phyloP scores from a whole-genome alignment of 1,140 invertebrate genomes.

The Aphidius ervi region DNA sequence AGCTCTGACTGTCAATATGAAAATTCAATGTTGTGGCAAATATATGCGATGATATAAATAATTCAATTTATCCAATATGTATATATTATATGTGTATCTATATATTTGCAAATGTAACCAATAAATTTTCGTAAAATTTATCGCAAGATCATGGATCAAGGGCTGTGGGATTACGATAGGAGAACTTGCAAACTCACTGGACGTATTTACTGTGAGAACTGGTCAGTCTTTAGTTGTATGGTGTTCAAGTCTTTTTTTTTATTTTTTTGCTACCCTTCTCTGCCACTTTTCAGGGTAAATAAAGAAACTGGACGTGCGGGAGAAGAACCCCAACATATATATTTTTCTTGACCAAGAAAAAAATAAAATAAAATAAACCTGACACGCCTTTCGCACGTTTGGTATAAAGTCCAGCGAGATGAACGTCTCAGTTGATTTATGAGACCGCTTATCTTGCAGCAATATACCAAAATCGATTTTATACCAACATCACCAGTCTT shows the following conservation, averaged over 20 bases:
- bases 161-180: constrained; percentile 16
- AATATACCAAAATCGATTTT: constrained; percentile 9
- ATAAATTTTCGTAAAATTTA: constrained; percentile 49
- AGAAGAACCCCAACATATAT: constrained; percentile 8
- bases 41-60: constrained; percentile 13
- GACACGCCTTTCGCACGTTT: constrained; percentile 40
- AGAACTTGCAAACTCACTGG: constrained; percentile 52
- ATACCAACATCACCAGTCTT: constrained; percentile 6
- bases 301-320: constrained; percentile 24
- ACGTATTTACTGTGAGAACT: constrained; percentile 53
- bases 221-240: constrained; percentile 38
- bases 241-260: constrained; percentile 6
- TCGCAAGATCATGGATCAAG: constrained; percentile 42
- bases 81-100: background rate
- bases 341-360: constrained; percentile 7
- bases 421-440: constrained; percentile 33
- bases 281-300: constrained; percentile 27
- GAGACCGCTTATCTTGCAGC: constrained; percentile 16
- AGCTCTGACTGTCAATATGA: background rate
- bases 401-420: constrained; percentile 21
- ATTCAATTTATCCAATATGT: constrained; percentile 4
- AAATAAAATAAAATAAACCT: background rate
- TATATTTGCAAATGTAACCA: constrained; percentile 17
- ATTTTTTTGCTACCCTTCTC: constrained; percentile 3
- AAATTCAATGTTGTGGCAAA: background rate